Conservation (phyloP, 53 echinoderm and acorn worm genomes). For the Paracentrotus lividus region DNA sequence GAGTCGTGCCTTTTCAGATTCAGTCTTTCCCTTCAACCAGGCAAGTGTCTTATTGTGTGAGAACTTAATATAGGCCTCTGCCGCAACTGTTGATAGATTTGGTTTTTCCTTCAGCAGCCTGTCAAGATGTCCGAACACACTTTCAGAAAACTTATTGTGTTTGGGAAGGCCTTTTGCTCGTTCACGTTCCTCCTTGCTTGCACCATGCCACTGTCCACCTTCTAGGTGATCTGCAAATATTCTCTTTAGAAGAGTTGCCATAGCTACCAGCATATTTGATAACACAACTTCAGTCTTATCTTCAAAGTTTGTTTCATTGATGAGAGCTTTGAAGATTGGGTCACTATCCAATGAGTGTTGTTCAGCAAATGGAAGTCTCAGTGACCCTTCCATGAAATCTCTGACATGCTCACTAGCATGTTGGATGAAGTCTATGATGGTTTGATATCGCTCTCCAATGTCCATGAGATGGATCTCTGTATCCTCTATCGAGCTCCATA, state of each 20-base stretch:
- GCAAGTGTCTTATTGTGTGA: no score
- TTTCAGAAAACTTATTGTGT: constrained; percentile 5
- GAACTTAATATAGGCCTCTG: no score
- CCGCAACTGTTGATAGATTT: no score
- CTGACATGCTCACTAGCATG: not conserved
- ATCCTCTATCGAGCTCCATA: constrained; percentile 69
- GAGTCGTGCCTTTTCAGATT: no score
- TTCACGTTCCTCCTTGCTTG: constrained; percentile 24
- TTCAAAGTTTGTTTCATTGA: constrained; percentile 3
- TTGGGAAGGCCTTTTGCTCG: constrained; percentile 2
- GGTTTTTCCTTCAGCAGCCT: no score
- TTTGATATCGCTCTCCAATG: constrained; percentile 66
- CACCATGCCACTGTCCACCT: constrained; percentile 63
- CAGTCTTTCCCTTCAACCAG: no score
- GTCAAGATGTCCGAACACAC: no score
- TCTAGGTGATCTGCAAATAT: constrained; percentile 64
- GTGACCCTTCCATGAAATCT: not conserved
- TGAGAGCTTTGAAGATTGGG: constrained; percentile 28
- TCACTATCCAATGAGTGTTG: constrained; percentile 27
- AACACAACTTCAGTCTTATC: constrained; percentile 40
- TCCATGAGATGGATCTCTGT: constrained; percentile 69
- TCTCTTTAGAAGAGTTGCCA: constrained; percentile 27
- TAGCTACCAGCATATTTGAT: constrained; percentile 43
- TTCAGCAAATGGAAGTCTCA: not conserved
- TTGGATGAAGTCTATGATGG: constrained; percentile 21